Base-by-base conservation (phyloP, 2,113 vertebrate species). In the Diphyllodes magnificus region DNA sequence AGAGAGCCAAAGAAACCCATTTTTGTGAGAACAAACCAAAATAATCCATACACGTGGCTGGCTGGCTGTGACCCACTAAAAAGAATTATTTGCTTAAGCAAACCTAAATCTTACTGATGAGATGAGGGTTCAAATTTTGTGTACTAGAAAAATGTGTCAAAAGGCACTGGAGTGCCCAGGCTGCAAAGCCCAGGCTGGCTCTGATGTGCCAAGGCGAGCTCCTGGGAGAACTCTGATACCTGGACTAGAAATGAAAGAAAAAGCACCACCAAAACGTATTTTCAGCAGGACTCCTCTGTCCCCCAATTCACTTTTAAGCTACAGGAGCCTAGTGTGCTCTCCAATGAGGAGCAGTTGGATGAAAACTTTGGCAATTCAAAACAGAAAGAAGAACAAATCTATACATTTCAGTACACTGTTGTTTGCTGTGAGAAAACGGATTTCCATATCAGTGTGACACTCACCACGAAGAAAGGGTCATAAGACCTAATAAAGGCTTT, bases 11-110 rank as follows among this genome's bases (percentile, higher is more conserved):
- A 75, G 19, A 47, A 66, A 6, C 1, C 16, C 23, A 33, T 40
- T 71, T 59, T 44, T 59, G 18, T 28, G 49, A 60, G 33, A 70
- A 68, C 15, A 86, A 93, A 80, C 16, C 61, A 79, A 57, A 91
- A 66, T 51, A 78, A 85, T 72, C 82, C 0, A 0, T 10, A 61
- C 23, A 69, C 0, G 0, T 30, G 45, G 33, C 24, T 60, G 70
- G 9, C 31, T 89, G 61, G 57, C 53, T 65, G 37, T 42, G 60
- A 50, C 57, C 57, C 75, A 88, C 63, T 83, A 70, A 66, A 73
- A 40, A 70, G n/a, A 75, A 80, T 76, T 69, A 92, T 61, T 90
- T 83, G 39, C 59, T 92, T 49, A 95, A 86, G 51, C 25, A 85
- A 90, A 90, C 39, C 30, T 51, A 66, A 90, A 70, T 68, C 27